Evolutionary conservation across 2,888 invertebrate species (phyloP).

Genomic region (Liodrosophila aerea): DNA sequence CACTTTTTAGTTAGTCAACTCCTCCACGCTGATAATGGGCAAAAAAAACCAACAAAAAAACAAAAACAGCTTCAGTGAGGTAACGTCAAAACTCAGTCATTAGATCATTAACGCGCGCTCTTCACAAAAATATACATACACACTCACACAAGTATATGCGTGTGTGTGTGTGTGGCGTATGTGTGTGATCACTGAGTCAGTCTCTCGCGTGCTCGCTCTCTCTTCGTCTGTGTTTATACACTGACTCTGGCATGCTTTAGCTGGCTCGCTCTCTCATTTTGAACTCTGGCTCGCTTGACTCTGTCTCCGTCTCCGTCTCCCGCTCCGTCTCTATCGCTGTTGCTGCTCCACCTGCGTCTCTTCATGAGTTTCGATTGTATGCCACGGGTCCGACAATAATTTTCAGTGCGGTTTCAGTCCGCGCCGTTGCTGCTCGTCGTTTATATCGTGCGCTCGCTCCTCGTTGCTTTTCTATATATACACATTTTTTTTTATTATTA

Average conservation of each 20-base stretch:
- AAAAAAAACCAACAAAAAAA: slow-evolving; percentile 11
- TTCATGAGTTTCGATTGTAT: too few species aligned
- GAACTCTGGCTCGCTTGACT: slow-evolving; percentile 40
- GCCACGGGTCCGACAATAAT: slow-evolving; percentile 46
- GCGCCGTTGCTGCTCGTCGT: slow-evolving; percentile 63
- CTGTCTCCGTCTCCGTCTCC: slow-evolving; percentile 29
- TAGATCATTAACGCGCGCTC: slow-evolving; percentile 63
- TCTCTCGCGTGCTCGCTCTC: slow-evolving; percentile 9
- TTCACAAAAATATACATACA: slow-evolving; percentile 22
- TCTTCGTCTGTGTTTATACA: background rate
- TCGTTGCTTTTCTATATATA: slow-evolving; percentile 23
- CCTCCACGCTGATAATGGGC: slow-evolving; percentile 51
- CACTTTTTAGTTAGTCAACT: slow-evolving; percentile 51
- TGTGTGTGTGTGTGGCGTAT: background rate
- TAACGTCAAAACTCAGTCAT: slow-evolving; percentile 55
- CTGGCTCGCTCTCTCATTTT: slow-evolving; percentile 18
- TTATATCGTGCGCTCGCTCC: slow-evolving; percentile 67
- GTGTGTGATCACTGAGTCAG: slow-evolving; percentile 60
- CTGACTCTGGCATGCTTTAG: slow-evolving; percentile 8
- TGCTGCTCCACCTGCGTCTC: slow-evolving; percentile 28
- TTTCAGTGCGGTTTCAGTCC: slow-evolving; percentile 74
- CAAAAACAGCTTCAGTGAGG: slow-evolving; percentile 38
- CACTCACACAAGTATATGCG: slow-evolving; percentile 1
- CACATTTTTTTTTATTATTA: background rate
- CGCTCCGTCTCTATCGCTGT: slow-evolving; percentile 23